phyloP scores from a whole-genome alignment of 2,113 vertebrate species.

The Ailuropoda melanoleuca region DNA sequence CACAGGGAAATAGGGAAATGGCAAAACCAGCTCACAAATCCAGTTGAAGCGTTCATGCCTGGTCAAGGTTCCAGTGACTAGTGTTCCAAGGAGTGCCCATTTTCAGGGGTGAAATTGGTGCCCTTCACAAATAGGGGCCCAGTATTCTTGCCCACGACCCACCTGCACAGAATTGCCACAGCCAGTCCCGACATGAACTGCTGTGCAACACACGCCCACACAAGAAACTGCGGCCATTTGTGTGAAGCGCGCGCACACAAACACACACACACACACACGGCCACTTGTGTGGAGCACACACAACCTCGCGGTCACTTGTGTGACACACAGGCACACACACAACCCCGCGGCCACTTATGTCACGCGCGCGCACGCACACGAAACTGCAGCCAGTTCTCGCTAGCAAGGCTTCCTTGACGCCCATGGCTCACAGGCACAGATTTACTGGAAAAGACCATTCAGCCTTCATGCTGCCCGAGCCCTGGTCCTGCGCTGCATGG shows the following conservation, averaged over 20 bases:
- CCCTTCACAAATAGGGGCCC: background rate
- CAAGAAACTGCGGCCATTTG: background rate
- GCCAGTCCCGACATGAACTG: background rate
- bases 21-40: background rate
- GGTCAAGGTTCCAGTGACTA: background rate
- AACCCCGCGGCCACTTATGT: background rate
- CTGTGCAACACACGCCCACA: background rate
- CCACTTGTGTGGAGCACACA: background rate
- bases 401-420: background rate
- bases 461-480: background rate
- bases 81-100: background rate
- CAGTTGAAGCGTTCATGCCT: background rate
- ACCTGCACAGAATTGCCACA: background rate
- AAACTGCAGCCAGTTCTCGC: background rate
- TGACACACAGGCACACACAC: background rate
- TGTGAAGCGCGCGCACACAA: background rate
- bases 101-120: background rate
- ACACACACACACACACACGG: background rate
- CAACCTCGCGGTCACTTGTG: background rate
- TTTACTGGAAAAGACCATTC: background rate
- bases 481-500: background rate
- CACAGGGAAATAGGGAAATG: background rate
- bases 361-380: background rate
- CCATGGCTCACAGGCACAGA: background rate
- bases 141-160: background rate